These are phyloP conservation scores for Crotalus horridus DNA, from an alignment of 2,113 vertebrate species.

Conservation along the genomic window DNA sequence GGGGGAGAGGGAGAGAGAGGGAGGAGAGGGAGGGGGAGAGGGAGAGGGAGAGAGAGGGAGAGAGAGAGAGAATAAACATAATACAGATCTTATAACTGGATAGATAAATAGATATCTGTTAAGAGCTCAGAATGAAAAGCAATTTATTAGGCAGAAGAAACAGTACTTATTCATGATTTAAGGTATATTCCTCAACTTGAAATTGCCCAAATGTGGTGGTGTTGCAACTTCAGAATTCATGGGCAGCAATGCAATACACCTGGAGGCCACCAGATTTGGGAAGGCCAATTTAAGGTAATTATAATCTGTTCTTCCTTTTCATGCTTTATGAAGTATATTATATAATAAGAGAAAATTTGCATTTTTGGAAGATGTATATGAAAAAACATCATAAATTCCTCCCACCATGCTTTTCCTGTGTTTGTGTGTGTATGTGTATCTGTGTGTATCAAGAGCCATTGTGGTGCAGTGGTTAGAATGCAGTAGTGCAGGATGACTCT, in stretches of 20 bases:
- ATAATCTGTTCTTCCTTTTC: not conserved
- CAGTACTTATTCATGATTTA: not conserved
- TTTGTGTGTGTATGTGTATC: not conserved
- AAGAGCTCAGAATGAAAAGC: not conserved
- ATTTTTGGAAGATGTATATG: not conserved
- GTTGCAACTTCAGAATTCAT: not conserved
- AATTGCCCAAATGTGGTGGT: not conserved
- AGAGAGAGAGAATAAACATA: not conserved
- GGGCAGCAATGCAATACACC: not conserved
- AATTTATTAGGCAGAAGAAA: not conserved
- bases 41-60: fast-evolving
- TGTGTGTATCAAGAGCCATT: not conserved
- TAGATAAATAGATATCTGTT: not conserved
- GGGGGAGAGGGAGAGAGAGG: not conserved
- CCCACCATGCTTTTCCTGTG: not conserved
- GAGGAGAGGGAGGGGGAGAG: fast-evolving
- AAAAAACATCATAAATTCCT: not conserved
- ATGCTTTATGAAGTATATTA: not conserved
- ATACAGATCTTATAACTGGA: not conserved
- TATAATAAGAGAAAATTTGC: not conserved
- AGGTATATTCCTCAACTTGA: not conserved
- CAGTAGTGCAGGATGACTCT: not conserved
- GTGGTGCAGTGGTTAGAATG: not conserved
- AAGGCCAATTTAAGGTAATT: not conserved
- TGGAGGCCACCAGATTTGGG: not conserved